Conservation (phyloP, 92 coral and sea anemone genomes). For the Nematostella vectensis region DNA sequence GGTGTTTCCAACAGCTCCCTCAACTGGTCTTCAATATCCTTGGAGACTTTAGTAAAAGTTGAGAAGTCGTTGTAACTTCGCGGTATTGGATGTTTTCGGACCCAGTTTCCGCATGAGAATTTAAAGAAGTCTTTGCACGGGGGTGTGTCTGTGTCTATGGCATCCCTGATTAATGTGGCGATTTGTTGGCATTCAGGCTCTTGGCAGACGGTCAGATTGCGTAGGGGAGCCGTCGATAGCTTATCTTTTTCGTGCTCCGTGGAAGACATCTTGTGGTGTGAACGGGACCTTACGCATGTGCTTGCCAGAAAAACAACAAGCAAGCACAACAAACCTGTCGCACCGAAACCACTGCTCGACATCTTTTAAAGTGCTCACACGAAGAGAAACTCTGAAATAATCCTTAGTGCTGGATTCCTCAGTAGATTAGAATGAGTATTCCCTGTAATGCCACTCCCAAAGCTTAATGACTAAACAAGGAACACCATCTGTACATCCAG, state of each 20-base stretch:
- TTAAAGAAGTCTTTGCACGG: constrained; percentile 86
- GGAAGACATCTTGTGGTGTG: too few species aligned
- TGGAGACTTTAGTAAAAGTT: constrained; percentile 83
- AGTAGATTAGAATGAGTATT: too few species aligned
- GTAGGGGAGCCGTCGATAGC: background rate
- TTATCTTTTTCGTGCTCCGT: too few species aligned
- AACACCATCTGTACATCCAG: background rate
- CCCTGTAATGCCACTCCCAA: too few species aligned
- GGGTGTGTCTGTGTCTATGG: constrained; percentile 52
- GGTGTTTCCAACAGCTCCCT: constrained; percentile 47
- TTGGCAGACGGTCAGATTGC: constrained; percentile 41
- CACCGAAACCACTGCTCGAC: too few species aligned
- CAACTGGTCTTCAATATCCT: constrained; percentile 65
- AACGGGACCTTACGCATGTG: too few species aligned
- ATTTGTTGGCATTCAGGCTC: constrained; percentile 66
- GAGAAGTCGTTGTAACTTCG: constrained; percentile 91
- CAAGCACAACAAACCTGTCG: too few species aligned
- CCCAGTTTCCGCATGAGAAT: constrained; percentile 90
- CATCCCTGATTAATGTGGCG: constrained; percentile 43
- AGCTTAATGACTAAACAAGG: background rate
- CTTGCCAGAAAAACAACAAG: too few species aligned
- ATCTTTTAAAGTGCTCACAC: too few species aligned
- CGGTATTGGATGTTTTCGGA: constrained; percentile 76
- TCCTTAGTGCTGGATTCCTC: too few species aligned
- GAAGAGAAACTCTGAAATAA: too few species aligned